These are phyloP conservation scores for Syngnathoides biaculeatus DNA, from an alignment of 2,113 vertebrate species.

Conservation along the genomic window DNA sequence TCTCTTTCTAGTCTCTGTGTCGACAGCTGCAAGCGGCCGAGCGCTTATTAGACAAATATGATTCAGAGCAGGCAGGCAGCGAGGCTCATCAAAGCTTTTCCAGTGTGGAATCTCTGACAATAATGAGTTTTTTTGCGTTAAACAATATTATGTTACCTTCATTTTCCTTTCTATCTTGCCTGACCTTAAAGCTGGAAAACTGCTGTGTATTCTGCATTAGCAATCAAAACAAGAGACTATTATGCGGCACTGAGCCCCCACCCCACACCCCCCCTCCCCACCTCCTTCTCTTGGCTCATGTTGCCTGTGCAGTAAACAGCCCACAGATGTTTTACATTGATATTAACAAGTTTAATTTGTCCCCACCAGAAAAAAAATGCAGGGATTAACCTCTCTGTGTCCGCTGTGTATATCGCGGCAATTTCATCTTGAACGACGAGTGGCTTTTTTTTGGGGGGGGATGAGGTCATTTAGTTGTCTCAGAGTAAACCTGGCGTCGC, in stretches of 20 bases:
- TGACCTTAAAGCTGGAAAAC: slow-evolving; percentile 62
- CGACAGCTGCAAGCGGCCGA: slow-evolving; percentile 64
- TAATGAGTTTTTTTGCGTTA: slow-evolving; percentile 51
- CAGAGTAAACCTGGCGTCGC: slow-evolving; percentile 64
- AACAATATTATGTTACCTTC: slow-evolving; percentile 56
- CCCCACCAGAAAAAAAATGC: slow-evolving; percentile 50
- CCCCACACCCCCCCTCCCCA: background rate
- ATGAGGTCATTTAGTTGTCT: slow-evolving; percentile 69
- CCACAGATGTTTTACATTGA: slow-evolving; percentile 72
- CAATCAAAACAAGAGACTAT: slow-evolving; percentile 66
- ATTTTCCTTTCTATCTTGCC: slow-evolving; percentile 29
- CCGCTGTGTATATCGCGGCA: slow-evolving; percentile 56
- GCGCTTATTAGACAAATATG: slow-evolving; percentile 68
- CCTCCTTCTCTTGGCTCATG: slow-evolving; percentile 51
- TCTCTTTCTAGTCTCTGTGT: slow-evolving; percentile 29
- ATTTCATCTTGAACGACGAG: slow-evolving; percentile 66
- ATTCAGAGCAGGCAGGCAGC: slow-evolving; percentile 52
- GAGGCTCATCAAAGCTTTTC: slow-evolving; percentile 60
- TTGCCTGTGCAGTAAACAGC: slow-evolving; percentile 64
- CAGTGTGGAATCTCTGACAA: slow-evolving; percentile 63
- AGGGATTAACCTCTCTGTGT: slow-evolving; percentile 64
- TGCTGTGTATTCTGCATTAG: slow-evolving; percentile 60
- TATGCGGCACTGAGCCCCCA: slow-evolving; percentile 26
- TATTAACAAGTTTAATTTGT: slow-evolving; percentile 70
- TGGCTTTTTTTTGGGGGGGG: slow-evolving; percentile 64